A percentile compares a stretch with the other conserved stretches of the same genome.
Conservation (phyloP, 2,888 invertebrate genomes). For the Sphaerophoria taeniata region DNA sequence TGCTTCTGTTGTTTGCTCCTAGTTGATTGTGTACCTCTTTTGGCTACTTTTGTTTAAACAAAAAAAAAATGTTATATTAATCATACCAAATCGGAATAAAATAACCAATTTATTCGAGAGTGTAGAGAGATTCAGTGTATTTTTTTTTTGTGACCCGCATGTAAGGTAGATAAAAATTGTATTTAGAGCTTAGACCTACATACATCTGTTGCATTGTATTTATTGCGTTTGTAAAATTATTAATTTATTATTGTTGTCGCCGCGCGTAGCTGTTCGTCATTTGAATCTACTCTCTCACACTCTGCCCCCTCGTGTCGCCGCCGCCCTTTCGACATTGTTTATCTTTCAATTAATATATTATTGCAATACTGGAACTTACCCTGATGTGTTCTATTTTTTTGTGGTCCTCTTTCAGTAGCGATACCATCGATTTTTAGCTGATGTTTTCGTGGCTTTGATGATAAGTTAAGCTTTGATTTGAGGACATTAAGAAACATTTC, state of each 20-base stretch:
- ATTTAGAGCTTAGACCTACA: constrained; percentile 10
- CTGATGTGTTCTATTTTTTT: constrained; percentile 63
- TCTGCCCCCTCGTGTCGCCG: not conserved
- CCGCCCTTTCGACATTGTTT: not conserved
- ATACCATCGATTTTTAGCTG: constrained; percentile 49
- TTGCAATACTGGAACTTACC: constrained; percentile 63
- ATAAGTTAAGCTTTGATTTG: constrained; percentile 42
- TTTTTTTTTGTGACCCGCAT: constrained; percentile 42
- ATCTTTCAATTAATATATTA: not conserved
- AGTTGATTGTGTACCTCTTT: constrained; percentile 47
- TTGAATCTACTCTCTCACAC: constrained; percentile 1
- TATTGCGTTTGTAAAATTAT: not conserved
- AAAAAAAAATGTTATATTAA: constrained; percentile 36
- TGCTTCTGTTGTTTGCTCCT: constrained; percentile 20
- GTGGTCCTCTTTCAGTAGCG: constrained; percentile 68
- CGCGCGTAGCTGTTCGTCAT: not conserved
- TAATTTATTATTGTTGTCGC: not conserved
- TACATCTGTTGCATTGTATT: constrained; percentile 49
- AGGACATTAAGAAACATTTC: constrained; percentile 48
- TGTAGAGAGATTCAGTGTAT: constrained; percentile 55
- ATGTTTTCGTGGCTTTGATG: constrained; percentile 20
- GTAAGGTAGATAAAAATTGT: constrained; percentile 16
- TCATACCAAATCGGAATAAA: constrained; percentile 59
- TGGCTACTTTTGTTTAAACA: constrained; percentile 43
- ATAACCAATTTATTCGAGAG: constrained; percentile 56